These are phyloP conservation scores for Delichon dasypus DNA, from an alignment of 2,797 vertebrate genomes.

Conservation along the genomic window DNA sequence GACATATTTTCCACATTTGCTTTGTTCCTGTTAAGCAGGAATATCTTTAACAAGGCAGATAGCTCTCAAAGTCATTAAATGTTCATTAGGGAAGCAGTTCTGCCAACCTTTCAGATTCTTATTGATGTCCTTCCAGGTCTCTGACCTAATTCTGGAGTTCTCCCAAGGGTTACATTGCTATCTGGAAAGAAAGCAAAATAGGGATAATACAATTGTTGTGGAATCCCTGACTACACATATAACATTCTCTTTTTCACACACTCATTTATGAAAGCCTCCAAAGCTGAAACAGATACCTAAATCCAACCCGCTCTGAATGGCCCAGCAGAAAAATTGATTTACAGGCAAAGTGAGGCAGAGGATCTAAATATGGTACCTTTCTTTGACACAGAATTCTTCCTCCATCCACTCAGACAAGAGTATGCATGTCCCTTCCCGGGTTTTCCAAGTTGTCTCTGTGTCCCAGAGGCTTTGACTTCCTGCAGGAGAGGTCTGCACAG, in stretches of 20 bases:
- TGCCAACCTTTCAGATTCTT: slow-evolving; percentile 64
- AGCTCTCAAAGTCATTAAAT: slow-evolving; percentile 65
- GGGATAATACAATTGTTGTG: slow-evolving; percentile 47
- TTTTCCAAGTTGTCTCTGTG: not conserved
- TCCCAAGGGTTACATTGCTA: slow-evolving; percentile 57
- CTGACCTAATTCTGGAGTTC: slow-evolving; percentile 67
- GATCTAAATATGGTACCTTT: not conserved
- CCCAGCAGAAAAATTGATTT: not conserved
- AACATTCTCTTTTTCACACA: not conserved
- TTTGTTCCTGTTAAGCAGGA: slow-evolving; percentile 50
- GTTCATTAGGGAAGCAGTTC: slow-evolving; percentile 64
- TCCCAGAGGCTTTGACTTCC: not conserved
- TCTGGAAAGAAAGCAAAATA: slow-evolving; percentile 51
- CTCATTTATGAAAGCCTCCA: not conserved
- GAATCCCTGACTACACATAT: slow-evolving; percentile 27
- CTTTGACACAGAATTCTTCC: not conserved
- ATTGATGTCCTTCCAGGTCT: slow-evolving; percentile 66
- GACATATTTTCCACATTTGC: slow-evolving; percentile 19
- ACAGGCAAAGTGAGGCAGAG: not conserved
- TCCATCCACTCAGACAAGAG: not conserved
- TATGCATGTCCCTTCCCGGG: not conserved
- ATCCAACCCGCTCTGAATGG: not conserved
- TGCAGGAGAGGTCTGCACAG: not conserved
- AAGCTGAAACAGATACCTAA: slow-evolving; percentile 13
- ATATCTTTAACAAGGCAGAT: slow-evolving; percentile 62